A percentile compares a stretch with the other conserved stretches of the same genome.
Evolutionary conservation across 2,888 invertebrate species (phyloP).

Genomic region (Aporophyla lueneburgensis): DNA sequence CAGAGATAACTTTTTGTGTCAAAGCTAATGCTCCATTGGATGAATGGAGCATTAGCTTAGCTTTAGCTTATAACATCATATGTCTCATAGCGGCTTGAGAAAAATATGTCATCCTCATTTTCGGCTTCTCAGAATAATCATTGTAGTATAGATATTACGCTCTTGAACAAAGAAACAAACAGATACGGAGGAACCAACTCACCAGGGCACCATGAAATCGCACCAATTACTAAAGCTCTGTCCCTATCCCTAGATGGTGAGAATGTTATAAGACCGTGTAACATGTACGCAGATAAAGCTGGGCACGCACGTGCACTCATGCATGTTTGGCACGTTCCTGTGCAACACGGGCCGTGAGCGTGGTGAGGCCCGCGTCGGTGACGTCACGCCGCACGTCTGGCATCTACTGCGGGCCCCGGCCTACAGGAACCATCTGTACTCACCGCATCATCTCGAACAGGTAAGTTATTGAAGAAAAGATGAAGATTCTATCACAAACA

Average conservation of each 20-base stretch:
- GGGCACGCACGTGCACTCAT: constrained; percentile 98
- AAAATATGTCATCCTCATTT: too few relatives aligned
- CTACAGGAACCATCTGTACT: constrained; percentile 97
- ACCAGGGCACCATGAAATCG: neutral
- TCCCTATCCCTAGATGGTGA: constrained; percentile 42
- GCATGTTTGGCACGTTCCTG: constrained; percentile 99
- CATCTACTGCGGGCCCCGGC: constrained; percentile 94
- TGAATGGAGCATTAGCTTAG: too few relatives aligned
- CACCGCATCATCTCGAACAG: constrained; percentile 80
- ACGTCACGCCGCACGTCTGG: constrained; percentile 96
- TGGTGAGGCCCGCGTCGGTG: constrained; percentile 91
- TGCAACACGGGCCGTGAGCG: constrained; percentile 96
- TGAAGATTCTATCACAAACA: neutral
- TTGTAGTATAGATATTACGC: neutral
- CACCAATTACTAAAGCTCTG: constrained; percentile 14
- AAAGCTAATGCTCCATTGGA: too few relatives aligned
- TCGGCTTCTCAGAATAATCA: neutral
- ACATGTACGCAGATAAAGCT: constrained; percentile 94
- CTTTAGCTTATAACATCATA: too few relatives aligned
- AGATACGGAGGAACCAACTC: neutral
- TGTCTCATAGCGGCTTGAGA: too few relatives aligned
- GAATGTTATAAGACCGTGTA: constrained; percentile 31
- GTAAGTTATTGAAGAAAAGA: constrained; percentile 2
- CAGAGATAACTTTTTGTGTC: too few relatives aligned
- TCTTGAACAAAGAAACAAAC: neutral